Base-by-base conservation (phyloP, 2,888 invertebrate species). In the Ectropis crepuscularia region DNA sequence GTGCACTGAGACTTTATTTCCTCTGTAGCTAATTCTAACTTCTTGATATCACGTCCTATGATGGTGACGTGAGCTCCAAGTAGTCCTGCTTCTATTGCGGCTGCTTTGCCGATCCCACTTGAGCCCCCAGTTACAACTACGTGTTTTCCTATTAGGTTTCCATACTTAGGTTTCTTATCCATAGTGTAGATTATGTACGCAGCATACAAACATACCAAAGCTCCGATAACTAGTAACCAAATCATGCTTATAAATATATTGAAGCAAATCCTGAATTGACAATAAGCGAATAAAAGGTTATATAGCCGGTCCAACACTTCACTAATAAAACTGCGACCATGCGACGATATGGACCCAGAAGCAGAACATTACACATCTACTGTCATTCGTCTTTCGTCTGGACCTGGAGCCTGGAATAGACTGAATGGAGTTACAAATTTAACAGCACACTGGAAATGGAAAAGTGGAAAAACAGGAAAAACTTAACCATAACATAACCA, bases 81-180 rank as follows among this genome's bases (percentile, higher is more conserved):
- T 76, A 93, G 93, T 0, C 96, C 96, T 8, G 96, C 97, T 78
- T 96, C 94, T 37, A 95, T 91, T 0, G 98, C 99, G 10, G 97
- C 86, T 63, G 96, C 95, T 85, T 97, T 96, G 0, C 99, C 99
- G 75, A 99, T 99, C 6, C 99, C 99, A 88, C 98, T 98, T 0
- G 99, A 99, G 9, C 99, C 99, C 48, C 99, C 99, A 38, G 98
- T 98, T 49, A 99, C 93, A 28, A 96, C 94, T 39, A 96, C 94
- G 89, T 96, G 95, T 76, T 92, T 94, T 6, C 90, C 91, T 48
- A 87, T 74, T 53, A 94, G 79, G 68, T 85, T 73, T 64, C 78
- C 86, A 63, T 86, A 89, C 36, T 71, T 70, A 58, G 71, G 77
- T 80, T 79, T 86, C 63, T 83, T 88, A 68, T 85, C 88, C 11